Evolutionary conservation across 2,888 invertebrate genomes (phyloP).

Genomic region (Ectemnius lituratus): DNA sequence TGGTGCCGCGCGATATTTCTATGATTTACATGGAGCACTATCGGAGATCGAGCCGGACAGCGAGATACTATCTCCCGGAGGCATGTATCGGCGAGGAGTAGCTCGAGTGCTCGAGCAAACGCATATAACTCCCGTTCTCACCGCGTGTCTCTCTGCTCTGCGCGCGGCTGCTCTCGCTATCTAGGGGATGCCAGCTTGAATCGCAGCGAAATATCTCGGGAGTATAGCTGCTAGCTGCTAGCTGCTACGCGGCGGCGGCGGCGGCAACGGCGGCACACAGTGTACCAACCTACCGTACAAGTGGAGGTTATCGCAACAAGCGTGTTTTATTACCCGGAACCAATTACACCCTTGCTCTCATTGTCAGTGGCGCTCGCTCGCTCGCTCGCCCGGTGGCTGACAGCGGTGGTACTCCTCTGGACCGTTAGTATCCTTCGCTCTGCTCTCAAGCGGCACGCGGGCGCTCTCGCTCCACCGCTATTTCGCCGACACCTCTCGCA

Average conservation of each 20-base stretch:
- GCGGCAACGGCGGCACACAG: too few species aligned
- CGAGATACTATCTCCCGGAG: constrained; percentile 29
- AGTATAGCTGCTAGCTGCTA: neutral
- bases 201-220: constrained; percentile 27
- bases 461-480: neutral
- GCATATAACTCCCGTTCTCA: constrained; percentile 6
- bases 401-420: constrained; percentile 17
- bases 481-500: neutral
- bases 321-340: constrained; percentile 53
- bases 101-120: neutral
- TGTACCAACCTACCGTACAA: too few species aligned
- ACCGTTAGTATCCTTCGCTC: constrained; percentile 47
- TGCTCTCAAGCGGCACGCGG: neutral
- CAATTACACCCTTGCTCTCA: constrained; percentile 48
- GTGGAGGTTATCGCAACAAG: constrained; percentile 25
- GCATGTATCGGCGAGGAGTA: too few species aligned
- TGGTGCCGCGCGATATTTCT: constrained; percentile 13
- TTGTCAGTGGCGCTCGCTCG: constrained; percentile 35
- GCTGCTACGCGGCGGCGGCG: too few species aligned
- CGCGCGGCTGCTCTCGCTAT: too few species aligned
- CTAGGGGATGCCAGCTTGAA: neutral
- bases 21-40: constrained; percentile 44
- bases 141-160: neutral
- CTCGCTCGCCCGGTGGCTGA: constrained; percentile 30
- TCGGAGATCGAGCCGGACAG: constrained; percentile 32